A percentile compares a stretch with the other conserved stretches of the same genome.
Evolutionary conservation across 2,888 invertebrate species (phyloP).

Genomic region (Acrobasis repandana): DNA sequence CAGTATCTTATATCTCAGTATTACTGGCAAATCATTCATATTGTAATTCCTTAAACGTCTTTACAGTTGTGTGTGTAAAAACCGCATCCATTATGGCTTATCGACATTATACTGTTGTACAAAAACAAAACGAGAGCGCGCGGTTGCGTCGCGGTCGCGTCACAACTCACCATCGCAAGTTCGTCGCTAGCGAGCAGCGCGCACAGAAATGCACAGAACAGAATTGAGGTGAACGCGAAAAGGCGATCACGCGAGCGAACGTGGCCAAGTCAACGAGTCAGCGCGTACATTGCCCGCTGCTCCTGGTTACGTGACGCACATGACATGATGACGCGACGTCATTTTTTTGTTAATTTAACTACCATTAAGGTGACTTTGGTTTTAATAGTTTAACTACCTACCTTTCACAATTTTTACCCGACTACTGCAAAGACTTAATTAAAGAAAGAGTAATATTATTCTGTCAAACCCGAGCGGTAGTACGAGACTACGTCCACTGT

Average conservation of each 20-base stretch:
- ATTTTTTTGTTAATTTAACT: background rate
- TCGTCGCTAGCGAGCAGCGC: background rate
- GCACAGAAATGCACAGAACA: background rate
- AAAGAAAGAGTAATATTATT: too few species aligned
- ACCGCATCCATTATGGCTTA: slow-evolving; percentile 27
- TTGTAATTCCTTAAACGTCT: slow-evolving; percentile 9
- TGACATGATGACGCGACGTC: background rate
- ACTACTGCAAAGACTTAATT: too few species aligned
- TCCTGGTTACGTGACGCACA: background rate
- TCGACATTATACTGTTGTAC: slow-evolving; percentile 26
- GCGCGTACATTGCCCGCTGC: background rate
- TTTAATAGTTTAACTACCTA: background rate
- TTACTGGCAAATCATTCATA: background rate
- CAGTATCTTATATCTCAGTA: background rate
- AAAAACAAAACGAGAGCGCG: slow-evolving; percentile 24
- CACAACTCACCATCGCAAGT: background rate
- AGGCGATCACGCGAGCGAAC: background rate
- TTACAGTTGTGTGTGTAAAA: slow-evolving; percentile 20
- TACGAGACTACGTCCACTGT: too few species aligned
- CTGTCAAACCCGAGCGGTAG: too few species aligned
- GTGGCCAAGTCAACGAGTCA: background rate
- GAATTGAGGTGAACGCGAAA: background rate
- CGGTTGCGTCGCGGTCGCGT: slow-evolving; percentile 5
- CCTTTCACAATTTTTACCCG: background rate
- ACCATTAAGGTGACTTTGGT: background rate